Evolutionary conservation across 2,797 vertebrate species (phyloP).

Genomic region (Sebastes vulpes): DNA sequence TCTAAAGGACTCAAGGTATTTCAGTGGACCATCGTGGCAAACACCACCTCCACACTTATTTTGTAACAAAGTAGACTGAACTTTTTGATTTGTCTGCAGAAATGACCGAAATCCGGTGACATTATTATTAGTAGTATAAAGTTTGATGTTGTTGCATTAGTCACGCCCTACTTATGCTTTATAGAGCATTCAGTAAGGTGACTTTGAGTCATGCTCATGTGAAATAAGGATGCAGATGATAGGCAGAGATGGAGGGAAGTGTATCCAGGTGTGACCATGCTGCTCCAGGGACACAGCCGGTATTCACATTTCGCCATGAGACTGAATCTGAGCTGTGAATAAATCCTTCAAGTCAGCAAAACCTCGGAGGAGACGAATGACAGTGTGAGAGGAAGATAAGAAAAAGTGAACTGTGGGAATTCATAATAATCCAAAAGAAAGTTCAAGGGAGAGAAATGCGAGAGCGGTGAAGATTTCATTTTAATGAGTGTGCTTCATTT

Average conservation of each 20-base stretch:
- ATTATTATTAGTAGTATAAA: background rate
- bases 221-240: conserved; percentile 7
- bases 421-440: conserved; percentile 5
- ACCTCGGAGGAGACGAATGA: conserved; percentile 30
- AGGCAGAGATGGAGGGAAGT: background rate
- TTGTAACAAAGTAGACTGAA: background rate
- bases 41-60: conserved; percentile 17
- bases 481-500: conserved; percentile 26
- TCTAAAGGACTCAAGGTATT: background rate
- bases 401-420: conserved; percentile 20
- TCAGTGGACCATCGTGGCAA: background rate
- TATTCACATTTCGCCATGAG: conserved; percentile 50
- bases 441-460: background rate
- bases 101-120: background rate
- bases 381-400: conserved; percentile 18
- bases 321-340: conserved; percentile 57
- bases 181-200: background rate
- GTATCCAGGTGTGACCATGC: conserved; percentile 48
- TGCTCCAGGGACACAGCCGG: conserved; percentile 24
- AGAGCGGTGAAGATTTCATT: background rate
- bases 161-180: background rate
- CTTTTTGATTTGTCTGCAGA: background rate
- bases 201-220: background rate
- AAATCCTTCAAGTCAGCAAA: conserved; percentile 51
- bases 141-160: background rate